Evolutionary conservation across 2,888 invertebrate species (phyloP), one percentile per base, ranked within the genome.

Genomic region (Gryllus longicercus): DNA sequence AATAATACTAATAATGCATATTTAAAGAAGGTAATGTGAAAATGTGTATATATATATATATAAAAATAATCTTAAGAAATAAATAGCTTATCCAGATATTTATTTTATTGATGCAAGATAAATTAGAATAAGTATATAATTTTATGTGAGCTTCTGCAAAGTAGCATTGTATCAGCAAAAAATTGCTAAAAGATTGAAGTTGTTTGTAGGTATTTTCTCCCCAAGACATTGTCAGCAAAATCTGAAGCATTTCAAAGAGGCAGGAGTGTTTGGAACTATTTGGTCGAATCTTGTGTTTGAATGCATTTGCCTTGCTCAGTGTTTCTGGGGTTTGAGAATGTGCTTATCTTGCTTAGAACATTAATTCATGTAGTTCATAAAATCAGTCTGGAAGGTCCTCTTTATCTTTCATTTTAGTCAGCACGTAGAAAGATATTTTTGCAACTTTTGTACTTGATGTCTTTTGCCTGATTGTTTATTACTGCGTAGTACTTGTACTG

Each of bases 71-170:
- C 78, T 80, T 79, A 80, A 79, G 80, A 82, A 80, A 78, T 78
- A 79, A 80, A 81, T 80, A 81, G 81, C 82, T 80, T 78, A 79
- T 77, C 81, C 80, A 82, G 81, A 82, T 82, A 82, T 82, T 82
- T 82, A 82, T 82, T 82, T 82, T 82, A 82, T 80, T 81, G 78
- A 79, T 78, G 75, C 21, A 75, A 75, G 11, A 14, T n/a, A 75
- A 75, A 14, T 75, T 25, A 75, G 75, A 23, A 21, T 75, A 75
- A 23, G 23, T 75, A 25, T 75, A 75, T 75, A 25, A 75, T 75
- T 75, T 75, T 75, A 25, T 75, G 75, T 63, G 63, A 63, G 63
- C n/a, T 18, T 63, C 63, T n/a, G 63, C 63, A 63, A 63, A 63
- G 63, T 63, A 63, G 63, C 14, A 63, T n/a, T 63, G n/a, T 63